Base-by-base conservation (phyloP, 2,113 vertebrate species). In the Aegotheles bennettii region DNA sequence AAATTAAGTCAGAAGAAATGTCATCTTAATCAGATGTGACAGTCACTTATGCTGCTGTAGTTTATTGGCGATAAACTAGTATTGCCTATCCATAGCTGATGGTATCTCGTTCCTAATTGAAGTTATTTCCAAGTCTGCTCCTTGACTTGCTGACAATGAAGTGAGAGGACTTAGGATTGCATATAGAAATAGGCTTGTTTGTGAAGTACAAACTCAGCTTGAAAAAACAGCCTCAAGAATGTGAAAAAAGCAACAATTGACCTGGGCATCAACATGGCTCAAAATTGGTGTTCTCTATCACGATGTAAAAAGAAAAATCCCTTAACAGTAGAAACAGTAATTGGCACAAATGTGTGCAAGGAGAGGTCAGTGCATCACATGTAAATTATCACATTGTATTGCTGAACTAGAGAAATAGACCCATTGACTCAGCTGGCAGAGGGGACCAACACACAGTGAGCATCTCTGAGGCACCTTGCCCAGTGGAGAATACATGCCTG, bases 61-160 rank as follows among this genome's bases (percentile, higher is more conserved):
- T 94, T 84, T 84, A 61, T 87, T 87, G 76, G 50, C 42, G 48
- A 75, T 95, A 76, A 93, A 87, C 35, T 89, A 56, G 69, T 63
- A 56, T 3, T 43, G 25, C 25, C n/a, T 82, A 14, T 45, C 61
- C 20, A 8, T 69, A 89, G 73, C 56, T 89, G 73, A 40, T n/a
- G 26, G 67, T 65, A 84, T 59, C 24, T 84, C 0, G 57, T 31
- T 87, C 16, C 12, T 90, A 59, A 57, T 88, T 89, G 60, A 56
- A 81, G 51, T 47, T 21, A 45, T 7, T 45, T 45, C 19, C 16
- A 45, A 19, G 45, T 91, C 25, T 48, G 11, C n/a, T 59, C 13
- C 13, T 11, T 73, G 56, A 51, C 40, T 25, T 53, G 21, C 40
- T 83, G 50, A 50, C 31, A 45, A n/a, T 7, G 40, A 68, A 67